Conservation (phyloP, 2,888 invertebrate genomes). For the Ischnura elegans region DNA sequence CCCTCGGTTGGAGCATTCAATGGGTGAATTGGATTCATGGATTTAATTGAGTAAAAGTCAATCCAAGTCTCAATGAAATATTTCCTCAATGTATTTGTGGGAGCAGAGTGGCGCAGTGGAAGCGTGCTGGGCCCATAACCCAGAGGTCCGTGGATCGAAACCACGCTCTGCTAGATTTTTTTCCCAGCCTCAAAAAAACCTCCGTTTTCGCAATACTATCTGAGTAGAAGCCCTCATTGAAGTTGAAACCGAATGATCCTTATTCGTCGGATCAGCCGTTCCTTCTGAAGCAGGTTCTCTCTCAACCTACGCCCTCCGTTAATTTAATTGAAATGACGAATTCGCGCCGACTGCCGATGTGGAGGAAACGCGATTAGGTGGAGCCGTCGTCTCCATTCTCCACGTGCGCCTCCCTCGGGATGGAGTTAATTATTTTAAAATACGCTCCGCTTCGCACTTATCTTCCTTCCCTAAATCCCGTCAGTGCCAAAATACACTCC, state of each 20-base stretch:
- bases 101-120: too few species aligned
- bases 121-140: too few species aligned
- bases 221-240: not conserved
- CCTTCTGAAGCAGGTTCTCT: not conserved
- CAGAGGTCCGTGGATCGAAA: too few species aligned
- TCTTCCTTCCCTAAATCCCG: not conserved
- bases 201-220: too few species aligned
- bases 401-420: not conserved
- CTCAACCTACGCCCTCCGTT: not conserved
- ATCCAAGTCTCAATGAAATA: too few species aligned
- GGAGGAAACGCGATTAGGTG: not conserved
- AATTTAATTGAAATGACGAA: slow-evolving; percentile 3
- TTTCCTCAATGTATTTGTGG: too few species aligned
- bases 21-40: too few species aligned
- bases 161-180: too few species aligned
- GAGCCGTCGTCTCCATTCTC: not conserved
- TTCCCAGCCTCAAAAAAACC: too few species aligned
- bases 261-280: not conserved
- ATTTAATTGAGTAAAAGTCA: too few species aligned
- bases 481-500: too few species aligned
- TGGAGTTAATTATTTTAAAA: not conserved
- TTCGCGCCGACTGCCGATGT: not conserved
- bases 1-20: too few species aligned
- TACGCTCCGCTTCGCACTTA: not conserved
- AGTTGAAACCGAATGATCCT: not conserved